These are phyloP conservation scores for Eudorcas thomsonii DNA, from an alignment of 2,113 vertebrate genomes.

Conservation along the genomic window DNA sequence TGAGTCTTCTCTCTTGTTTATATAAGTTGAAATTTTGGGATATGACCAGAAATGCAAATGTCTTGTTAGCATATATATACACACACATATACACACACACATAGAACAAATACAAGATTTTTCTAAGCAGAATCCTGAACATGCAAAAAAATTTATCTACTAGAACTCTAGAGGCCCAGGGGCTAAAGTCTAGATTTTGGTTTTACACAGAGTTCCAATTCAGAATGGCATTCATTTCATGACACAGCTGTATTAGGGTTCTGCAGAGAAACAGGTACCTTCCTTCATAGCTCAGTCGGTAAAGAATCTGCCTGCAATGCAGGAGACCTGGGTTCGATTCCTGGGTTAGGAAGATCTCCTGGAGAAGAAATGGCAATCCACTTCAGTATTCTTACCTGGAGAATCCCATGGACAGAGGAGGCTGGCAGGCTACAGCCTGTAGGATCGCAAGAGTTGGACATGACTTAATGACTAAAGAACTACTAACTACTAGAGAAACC, in stretches of 20 bases:
- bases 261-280: not conserved
- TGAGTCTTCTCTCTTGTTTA: not conserved
- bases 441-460: not conserved
- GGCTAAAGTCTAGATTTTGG: not conserved
- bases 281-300: not conserved
- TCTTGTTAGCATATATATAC: not conserved
- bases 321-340: not conserved
- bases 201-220: not conserved
- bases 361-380: not conserved
- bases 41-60: not conserved
- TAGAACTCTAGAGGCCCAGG: not conserved
- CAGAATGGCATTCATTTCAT: not conserved
- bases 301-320: not conserved
- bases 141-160: not conserved
- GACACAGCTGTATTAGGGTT: not conserved
- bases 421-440: not conserved
- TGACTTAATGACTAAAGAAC: not conserved
- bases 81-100: no score
- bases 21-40: not conserved
- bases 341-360: not conserved
- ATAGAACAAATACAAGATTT: not conserved
- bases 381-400: not conserved
- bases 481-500: not conserved
- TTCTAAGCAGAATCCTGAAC: not conserved
- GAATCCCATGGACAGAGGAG: not conserved